A percentile compares a stretch with the other conserved stretches of the same genome.
Evolutionary conservation across 2,797 vertebrate species (phyloP).

Genomic region (Tangara arthus): DNA sequence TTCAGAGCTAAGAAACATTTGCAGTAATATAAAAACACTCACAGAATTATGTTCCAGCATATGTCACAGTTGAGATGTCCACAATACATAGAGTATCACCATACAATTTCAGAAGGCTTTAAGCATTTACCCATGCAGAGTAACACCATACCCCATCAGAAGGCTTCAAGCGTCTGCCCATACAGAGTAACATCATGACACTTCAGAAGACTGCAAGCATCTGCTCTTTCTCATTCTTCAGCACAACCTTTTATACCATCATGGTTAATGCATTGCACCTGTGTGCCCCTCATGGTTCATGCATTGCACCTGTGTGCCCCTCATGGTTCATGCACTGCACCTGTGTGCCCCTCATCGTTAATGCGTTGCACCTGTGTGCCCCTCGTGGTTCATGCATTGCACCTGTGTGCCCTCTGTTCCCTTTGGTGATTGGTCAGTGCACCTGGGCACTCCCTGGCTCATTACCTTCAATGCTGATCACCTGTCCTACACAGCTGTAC

Average conservation of each 20-base stretch:
- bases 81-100: not conserved
- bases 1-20: not conserved
- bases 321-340: not conserved
- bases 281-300: not conserved
- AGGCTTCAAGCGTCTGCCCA: not conserved
- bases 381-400: not conserved
- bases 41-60: not conserved
- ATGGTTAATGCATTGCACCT: not conserved
- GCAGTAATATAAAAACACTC: not conserved
- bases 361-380: not conserved
- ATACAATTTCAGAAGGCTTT: not conserved
- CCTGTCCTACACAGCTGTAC: not conserved
- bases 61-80: not conserved
- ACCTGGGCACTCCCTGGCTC: not conserved
- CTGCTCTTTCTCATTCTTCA: not conserved
- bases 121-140: not conserved
- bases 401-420: not conserved
- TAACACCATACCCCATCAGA: not conserved
- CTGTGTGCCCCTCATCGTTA: not conserved
- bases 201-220: not conserved
- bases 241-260: not conserved
- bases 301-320: not conserved
- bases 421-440: not conserved
- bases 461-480: rapidly evolving
- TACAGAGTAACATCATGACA: rapidly evolving